Base-by-base conservation (phyloP, 2,113 vertebrate genomes). In the Tragelaphus buxtoni region DNA sequence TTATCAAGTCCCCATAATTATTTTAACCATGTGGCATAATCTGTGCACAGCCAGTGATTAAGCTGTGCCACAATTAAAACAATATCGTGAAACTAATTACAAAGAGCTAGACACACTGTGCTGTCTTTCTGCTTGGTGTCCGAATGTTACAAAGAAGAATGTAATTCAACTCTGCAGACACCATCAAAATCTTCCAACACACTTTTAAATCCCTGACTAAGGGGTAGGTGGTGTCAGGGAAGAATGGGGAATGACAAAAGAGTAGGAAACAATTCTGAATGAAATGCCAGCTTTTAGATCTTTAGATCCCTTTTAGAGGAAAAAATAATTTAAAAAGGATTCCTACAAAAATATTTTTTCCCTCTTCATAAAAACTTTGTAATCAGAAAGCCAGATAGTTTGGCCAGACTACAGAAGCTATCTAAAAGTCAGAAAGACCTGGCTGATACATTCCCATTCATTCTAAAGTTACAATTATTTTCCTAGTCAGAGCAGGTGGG, bases 1-100 rank as follows among this genome's bases (percentile, higher is more conserved):
- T 86, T 94, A 96, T 95, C 96, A 95, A 95, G 91, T 95, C n/a
- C 58, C 81, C 72, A 92, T 95, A 97, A 97, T 98, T 97, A 97
- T 95, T 96, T 95, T 96, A 97, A 97, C 84, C 88, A 96, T 77
- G 92, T 79, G n/a, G 69, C 65, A 85, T 88, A 88, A 82, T 97
- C 92, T 94, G 65, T 74, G 88, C n/a, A 39, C n/a, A 97, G 42
- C 65, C 88, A 82, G 90, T 95, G 93, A 97, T 89, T 92, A 97
- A 97, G 80, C 24, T 79, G 89, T 22, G 60, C 49, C n/a, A 97
- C 94, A 96, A 97, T 98, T 97, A 95, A 56, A 98, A 93, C 81
- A 74, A 35, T 28, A 49, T 76, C 94, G 28, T 90, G 90, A 83
- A 94, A 95, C 51, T 88, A 96, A 98, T 96, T 80, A 93, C 45